Evolutionary conservation across 2,113 vertebrate genomes (phyloP).

Genomic region (Rhinichthys klamathensis): DNA sequence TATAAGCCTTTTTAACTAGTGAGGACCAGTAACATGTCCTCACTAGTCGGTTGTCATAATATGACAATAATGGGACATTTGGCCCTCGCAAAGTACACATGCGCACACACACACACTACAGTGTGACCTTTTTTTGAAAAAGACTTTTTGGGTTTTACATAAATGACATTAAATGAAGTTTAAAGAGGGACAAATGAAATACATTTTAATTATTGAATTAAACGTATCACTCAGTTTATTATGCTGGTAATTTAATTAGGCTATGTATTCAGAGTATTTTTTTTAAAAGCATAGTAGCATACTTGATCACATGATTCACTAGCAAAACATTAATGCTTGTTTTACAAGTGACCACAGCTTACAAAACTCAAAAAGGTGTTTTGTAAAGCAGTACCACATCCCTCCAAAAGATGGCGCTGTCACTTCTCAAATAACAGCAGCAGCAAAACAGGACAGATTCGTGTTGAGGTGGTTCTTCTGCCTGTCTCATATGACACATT

Average conservation of each 20-base stretch:
- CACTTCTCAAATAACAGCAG: conserved; percentile 16
- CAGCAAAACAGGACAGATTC: background rate
- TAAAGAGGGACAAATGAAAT: background rate
- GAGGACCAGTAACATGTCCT: no score
- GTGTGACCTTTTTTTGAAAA: no score
- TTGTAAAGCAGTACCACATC: background rate
- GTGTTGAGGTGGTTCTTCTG: background rate
- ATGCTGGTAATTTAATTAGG: background rate
- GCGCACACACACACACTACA: no score
- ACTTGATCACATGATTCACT: background rate
- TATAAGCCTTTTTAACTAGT: no score
- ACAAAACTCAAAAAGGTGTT: background rate
- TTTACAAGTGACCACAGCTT: background rate
- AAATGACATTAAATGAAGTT: no score
- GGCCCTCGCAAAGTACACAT: no score
- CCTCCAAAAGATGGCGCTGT: conserved; percentile 67
- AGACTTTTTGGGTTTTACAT: no score
- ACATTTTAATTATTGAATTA: background rate
- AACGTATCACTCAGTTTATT: background rate
- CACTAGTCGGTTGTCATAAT: no score
- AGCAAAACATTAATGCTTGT: background rate
- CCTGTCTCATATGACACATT: conserved; percentile 2
- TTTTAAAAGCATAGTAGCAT: background rate
- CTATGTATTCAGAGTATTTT: background rate
- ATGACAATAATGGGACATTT: no score